Conservation (phyloP, 2,797 vertebrate species). For the Somateria mollissima region DNA sequence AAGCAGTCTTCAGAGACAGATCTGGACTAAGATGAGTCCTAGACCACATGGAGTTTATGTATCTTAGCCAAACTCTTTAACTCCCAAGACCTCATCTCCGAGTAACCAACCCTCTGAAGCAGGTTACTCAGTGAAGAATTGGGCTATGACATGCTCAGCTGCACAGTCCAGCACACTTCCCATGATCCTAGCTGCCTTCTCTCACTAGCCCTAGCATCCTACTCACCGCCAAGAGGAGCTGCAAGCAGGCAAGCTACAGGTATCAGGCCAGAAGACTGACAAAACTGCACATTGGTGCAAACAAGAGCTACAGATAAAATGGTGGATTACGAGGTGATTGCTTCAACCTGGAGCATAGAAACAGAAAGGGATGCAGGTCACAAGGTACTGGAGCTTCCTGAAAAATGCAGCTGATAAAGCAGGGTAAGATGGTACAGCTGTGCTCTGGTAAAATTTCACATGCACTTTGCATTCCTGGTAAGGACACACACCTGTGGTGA, state of each 20-base stretch:
- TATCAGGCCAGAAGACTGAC: not conserved
- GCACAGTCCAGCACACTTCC: not conserved
- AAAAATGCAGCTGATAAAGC: not conserved
- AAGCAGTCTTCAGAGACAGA: not conserved
- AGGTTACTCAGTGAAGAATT: not conserved
- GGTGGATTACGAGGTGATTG: not conserved
- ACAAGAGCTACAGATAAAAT: not conserved
- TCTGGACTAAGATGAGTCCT: not conserved
- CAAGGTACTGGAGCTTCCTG: not conserved
- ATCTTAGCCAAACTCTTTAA: not conserved
- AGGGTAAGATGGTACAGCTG: not conserved
- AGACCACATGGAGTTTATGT: not conserved
- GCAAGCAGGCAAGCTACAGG: not conserved
- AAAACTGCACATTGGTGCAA: not conserved
- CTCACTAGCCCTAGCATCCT: not conserved
- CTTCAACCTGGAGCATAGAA: not conserved
- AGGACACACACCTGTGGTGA: not conserved
- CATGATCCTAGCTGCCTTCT: not conserved
- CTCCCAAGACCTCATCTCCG: not conserved
- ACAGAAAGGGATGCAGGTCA: not conserved
- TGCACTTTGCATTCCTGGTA: rapidly evolving
- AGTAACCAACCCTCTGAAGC: not conserved
- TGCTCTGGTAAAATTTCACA: not conserved
- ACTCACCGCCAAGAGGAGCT: not conserved
- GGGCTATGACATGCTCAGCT: not conserved